These are phyloP conservation scores for Australoheros facetus DNA, from an alignment of 2,797 vertebrate species.

Conservation along the genomic window DNA sequence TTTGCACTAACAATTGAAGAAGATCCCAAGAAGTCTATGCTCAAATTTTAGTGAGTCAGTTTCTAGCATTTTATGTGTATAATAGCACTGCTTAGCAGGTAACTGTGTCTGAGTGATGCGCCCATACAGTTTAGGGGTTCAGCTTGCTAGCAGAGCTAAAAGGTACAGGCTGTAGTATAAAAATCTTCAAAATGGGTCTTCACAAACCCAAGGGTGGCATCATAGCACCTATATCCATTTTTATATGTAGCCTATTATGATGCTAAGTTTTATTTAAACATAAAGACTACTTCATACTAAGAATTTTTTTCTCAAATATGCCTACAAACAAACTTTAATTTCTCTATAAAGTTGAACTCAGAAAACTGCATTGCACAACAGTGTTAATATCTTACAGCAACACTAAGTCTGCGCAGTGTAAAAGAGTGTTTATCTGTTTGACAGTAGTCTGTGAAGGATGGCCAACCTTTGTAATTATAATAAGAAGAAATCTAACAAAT, in stretches of 20 bases:
- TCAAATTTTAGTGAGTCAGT: background rate
- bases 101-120: background rate
- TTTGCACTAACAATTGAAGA: background rate
- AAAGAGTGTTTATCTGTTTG: conserved; percentile 15
- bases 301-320: background rate
- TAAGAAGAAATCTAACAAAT: background rate
- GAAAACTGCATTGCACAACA: background rate
- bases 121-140: background rate
- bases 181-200: background rate
- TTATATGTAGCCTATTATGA: background rate
- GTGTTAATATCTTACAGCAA: background rate
- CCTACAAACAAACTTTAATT: background rate
- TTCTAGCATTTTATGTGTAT: background rate
- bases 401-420: background rate
- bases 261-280: background rate
- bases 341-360: background rate
- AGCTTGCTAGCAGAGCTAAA: background rate
- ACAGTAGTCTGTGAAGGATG: conserved; percentile 6
- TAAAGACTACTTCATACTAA: background rate
- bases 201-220: background rate
- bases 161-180: background rate
- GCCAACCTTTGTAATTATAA: background rate
- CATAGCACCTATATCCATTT: background rate
- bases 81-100: background rate
- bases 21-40: too few relatives aligned